These are phyloP conservation scores for Falco rusticolus DNA, from an alignment of 2,797 vertebrate genomes.

Conservation along the genomic window DNA sequence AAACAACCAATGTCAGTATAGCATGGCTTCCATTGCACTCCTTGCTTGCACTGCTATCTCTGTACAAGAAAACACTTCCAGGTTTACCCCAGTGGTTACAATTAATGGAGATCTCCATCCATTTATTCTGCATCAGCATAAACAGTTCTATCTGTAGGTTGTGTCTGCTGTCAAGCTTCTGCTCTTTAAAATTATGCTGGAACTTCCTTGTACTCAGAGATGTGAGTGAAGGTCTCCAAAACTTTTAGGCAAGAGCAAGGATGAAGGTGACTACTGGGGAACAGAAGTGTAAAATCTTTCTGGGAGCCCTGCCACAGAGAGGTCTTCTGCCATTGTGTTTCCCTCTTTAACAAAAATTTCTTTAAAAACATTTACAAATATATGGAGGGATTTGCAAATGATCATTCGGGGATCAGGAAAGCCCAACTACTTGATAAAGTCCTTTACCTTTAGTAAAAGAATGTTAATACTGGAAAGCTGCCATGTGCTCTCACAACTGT, in stretches of 20 bases:
- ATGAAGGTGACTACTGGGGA: not conserved
- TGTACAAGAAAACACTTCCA: constrained; percentile 20
- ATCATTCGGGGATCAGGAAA: not conserved
- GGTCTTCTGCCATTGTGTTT: not conserved
- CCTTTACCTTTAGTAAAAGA: not conserved
- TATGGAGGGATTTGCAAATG: not conserved
- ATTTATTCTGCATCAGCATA: constrained; percentile 31
- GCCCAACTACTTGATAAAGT: not conserved
- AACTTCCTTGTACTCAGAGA: not conserved
- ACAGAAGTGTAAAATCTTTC: not conserved
- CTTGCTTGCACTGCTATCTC: not conserved
- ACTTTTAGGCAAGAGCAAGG: not conserved
- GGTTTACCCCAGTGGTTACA: not conserved
- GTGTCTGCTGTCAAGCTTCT: constrained; percentile 36
- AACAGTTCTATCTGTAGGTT: constrained; percentile 41
- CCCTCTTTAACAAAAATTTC: not conserved
- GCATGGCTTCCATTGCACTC: not conserved
- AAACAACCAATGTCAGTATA: not conserved
- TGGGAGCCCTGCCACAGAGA: not conserved
- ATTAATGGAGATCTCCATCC: constrained; percentile 32
- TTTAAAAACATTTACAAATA: not conserved
- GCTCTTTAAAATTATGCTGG: not conserved
- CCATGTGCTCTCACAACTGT: not conserved
- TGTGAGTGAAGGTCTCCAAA: not conserved
- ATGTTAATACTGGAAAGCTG: not conserved